Evolutionary conservation across 2,113 vertebrate species (phyloP), one percentile per base, ranked within the genome.

Genomic region (Uria aalge): DNA sequence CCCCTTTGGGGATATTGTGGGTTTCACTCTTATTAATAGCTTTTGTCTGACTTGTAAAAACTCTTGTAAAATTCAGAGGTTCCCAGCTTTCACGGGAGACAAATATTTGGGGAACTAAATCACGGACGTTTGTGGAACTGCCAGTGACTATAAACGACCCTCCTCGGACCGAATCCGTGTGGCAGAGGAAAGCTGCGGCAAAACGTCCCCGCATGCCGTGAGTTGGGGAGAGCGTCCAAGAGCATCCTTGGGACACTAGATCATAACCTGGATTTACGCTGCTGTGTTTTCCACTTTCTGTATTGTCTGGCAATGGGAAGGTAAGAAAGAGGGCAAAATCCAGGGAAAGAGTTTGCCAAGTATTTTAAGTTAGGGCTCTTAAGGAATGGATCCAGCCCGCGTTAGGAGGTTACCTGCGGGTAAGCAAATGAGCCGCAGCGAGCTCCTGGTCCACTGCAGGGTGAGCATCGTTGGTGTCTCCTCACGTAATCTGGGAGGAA

Each of bases 11-110:
- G 74, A 86, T 34, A 47, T 5, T 57, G 88, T 72, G 30, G 79
- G 84, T 88, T 89, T 95, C 78, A 60, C 76, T 96, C 73, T 89
- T 87, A 94, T 75, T 86, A 88, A 88, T 91, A 92, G 93, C 88
- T 95, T 93, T 83, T 69, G 69, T 95, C 76, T 89, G 73, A 89
- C 76, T 88, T 27, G 59, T 52, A 64, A 89, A 91, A 88, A 85
- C 88, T 94, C 75, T 19, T 50, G 72, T 85, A 60, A 83, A 93
- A 96, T 85, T 53, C 81, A 92, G 96, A 90, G 82, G 78, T 85
- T 94, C 75, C 75, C 47, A 67, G 34, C 64, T 67, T 96, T 62
- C 74, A 36, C 3, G 67, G 82, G 67, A 94, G 90, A 71, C 82
- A 93, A 62, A 77, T 85, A 79, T 76, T 85, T 90, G 63, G 71